These are phyloP conservation scores for Drosophila acutilabella DNA, from an alignment of 2,888 invertebrate genomes.

Conservation along the genomic window DNA sequence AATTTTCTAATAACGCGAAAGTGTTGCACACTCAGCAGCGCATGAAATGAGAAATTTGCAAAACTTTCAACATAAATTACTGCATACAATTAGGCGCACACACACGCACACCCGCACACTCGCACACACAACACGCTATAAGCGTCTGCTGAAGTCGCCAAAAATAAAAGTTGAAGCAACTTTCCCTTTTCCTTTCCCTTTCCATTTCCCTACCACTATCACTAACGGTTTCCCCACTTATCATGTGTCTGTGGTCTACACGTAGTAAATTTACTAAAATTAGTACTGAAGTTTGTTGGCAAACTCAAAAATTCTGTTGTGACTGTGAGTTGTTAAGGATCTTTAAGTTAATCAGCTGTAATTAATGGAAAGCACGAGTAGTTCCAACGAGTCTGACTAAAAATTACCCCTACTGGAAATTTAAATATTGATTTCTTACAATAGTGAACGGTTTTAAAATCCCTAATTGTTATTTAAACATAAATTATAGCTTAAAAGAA, in stretches of 20 bases:
- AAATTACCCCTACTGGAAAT: neutral
- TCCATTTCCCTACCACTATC: neutral
- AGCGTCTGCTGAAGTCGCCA: conserved; percentile 8
- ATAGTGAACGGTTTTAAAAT: neutral
- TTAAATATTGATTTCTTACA: neutral
- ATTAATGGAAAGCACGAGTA: conserved; percentile 60
- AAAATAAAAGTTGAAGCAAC: conserved; percentile 35
- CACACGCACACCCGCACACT: conserved; percentile 1
- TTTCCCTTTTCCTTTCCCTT: conserved; percentile 12
- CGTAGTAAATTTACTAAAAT: conserved; percentile 65
- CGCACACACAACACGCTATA: conserved; percentile 5
- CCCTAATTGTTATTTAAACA: neutral
- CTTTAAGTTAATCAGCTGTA: conserved; percentile 50
- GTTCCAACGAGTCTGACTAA: conserved; percentile 18
- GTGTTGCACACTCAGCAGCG: conserved; percentile 67
- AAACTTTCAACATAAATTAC: conserved; percentile 75
- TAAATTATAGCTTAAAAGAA: no score
- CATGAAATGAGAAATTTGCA: conserved; percentile 72
- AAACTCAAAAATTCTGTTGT: conserved; percentile 47
- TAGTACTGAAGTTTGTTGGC: conserved; percentile 58
- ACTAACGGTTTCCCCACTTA: no score
- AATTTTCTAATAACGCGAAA: conserved; percentile 75
- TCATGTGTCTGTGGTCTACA: conserved; percentile 22
- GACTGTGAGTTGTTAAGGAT: conserved; percentile 52
- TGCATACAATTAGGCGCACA: conserved; percentile 60